These are phyloP conservation scores for Acanthosepion pharaonis DNA, from an alignment of 2,888 invertebrate genomes.

Conservation along the genomic window DNA sequence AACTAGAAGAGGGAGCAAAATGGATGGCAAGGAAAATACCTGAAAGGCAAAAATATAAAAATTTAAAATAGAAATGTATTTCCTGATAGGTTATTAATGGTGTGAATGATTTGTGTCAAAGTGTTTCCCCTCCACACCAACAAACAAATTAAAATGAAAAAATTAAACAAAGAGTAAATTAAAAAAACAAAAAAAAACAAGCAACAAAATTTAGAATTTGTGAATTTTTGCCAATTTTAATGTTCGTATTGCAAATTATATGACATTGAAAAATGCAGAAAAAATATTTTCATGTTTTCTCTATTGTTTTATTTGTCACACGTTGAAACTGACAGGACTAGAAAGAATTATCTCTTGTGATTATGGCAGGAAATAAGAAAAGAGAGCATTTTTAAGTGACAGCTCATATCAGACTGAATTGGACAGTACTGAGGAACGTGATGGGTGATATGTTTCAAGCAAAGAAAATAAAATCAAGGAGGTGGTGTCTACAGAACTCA, in stretches of 20 bases:
- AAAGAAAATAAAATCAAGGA: neutral
- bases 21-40: neutral
- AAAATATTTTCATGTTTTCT: neutral
- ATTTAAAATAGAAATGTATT: neutral
- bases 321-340: neutral
- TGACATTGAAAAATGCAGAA: slow-evolving; percentile 20
- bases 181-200: neutral
- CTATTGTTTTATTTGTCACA: neutral
- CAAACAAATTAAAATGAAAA: neutral
- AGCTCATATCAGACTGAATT: neutral
- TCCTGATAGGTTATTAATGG: slow-evolving; percentile 33
- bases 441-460: neutral
- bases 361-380: neutral
- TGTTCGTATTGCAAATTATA: neutral
- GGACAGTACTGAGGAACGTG: neutral
- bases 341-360: neutral
- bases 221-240: neutral
- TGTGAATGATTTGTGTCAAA: slow-evolving; percentile 17
- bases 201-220: neutral
- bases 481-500: neutral
- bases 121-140: neutral
- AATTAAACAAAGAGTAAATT: neutral
- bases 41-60: neutral
- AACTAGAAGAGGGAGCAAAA: neutral
- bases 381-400: slow-evolving; percentile 16